Conservation (phyloP, 2,888 invertebrate genomes). For the Leucania comma region DNA sequence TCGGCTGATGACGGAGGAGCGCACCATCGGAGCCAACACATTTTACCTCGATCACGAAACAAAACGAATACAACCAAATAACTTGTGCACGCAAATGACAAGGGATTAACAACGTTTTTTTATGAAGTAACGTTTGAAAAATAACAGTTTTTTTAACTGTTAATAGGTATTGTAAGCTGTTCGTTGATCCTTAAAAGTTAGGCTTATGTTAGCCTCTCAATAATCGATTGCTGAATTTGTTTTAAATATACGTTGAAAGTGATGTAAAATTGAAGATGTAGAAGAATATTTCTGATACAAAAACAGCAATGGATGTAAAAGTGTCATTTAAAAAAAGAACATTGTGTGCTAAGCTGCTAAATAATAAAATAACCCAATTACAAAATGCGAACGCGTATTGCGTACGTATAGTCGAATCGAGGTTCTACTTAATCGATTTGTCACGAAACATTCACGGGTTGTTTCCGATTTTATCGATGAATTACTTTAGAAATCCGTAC, state of each 20-base stretch:
- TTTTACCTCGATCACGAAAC: slow-evolving; percentile 79
- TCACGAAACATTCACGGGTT: slow-evolving; percentile 68
- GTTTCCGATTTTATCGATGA: slow-evolving; percentile 57
- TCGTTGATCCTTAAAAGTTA: slow-evolving; percentile 1
- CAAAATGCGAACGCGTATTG: slow-evolving; percentile 52
- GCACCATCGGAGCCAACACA: slow-evolving; percentile 76
- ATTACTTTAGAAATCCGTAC: slow-evolving; percentile 60
- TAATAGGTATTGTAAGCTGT: not conserved
- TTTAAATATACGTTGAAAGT: not conserved
- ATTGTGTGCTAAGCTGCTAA: slow-evolving; percentile 40
- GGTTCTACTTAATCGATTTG: slow-evolving; percentile 72
- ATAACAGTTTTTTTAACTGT: not conserved
- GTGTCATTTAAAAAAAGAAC: slow-evolving; percentile 24
- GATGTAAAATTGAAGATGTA: not conserved
- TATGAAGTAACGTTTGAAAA: not conserved
- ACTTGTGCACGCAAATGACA: slow-evolving; percentile 56
- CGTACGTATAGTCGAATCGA: slow-evolving; percentile 73
- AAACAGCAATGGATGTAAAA: slow-evolving; percentile 20
- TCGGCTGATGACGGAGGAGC: slow-evolving; percentile 70
- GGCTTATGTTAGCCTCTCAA: not conserved
- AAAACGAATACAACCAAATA: slow-evolving; percentile 73
- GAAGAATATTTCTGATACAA: not conserved
- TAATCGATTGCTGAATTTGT: slow-evolving; percentile 19
- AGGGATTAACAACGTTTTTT: slow-evolving; percentile 13
- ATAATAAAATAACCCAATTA: slow-evolving; percentile 44